phyloP scores from a whole-genome alignment of 2,888 invertebrate species.

The Calephelis perditalis region DNA sequence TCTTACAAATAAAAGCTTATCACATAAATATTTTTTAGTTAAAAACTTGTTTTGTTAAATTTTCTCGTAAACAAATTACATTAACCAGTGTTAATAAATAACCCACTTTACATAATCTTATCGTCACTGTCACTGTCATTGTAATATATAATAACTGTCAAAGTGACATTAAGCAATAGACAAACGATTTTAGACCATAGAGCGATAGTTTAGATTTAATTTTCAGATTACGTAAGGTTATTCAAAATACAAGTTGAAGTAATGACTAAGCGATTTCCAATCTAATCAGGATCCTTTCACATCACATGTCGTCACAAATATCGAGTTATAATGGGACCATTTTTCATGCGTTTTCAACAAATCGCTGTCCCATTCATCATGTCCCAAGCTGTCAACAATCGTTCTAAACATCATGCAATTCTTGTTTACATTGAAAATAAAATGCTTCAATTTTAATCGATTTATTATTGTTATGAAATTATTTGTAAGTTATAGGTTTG shows the following conservation, averaged over 20 bases:
- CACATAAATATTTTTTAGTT: too few relatives aligned
- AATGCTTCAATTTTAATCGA: constrained; percentile 11
- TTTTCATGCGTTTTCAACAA: constrained; percentile 32
- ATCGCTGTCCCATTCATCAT: constrained; percentile 33
- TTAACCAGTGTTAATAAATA: too few relatives aligned
- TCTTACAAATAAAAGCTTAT: too few relatives aligned
- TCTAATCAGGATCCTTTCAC: constrained; percentile 22
- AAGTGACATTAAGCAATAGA: too few relatives aligned
- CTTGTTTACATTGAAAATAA: constrained; percentile 18
- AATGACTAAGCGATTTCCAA: constrained; percentile 4
- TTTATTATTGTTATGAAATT: background rate
- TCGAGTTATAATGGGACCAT: constrained; percentile 26
- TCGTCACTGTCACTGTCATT: too few relatives aligned
- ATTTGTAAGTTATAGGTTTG: too few relatives aligned
- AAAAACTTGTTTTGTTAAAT: too few relatives aligned
- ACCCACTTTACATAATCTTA: too few relatives aligned
- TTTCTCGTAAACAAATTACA: too few relatives aligned
- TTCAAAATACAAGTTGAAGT: background rate
- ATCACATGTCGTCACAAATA: constrained; percentile 19
- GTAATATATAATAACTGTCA: too few relatives aligned
- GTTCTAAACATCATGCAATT: constrained; percentile 19
- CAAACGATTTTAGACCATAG: background rate
- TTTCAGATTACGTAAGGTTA: background rate
- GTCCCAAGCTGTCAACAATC: constrained; percentile 21
- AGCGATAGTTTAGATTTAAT: background rate